phyloP scores from a whole-genome alignment of 2,797 vertebrate genomes.

The Capromys pilorides region DNA sequence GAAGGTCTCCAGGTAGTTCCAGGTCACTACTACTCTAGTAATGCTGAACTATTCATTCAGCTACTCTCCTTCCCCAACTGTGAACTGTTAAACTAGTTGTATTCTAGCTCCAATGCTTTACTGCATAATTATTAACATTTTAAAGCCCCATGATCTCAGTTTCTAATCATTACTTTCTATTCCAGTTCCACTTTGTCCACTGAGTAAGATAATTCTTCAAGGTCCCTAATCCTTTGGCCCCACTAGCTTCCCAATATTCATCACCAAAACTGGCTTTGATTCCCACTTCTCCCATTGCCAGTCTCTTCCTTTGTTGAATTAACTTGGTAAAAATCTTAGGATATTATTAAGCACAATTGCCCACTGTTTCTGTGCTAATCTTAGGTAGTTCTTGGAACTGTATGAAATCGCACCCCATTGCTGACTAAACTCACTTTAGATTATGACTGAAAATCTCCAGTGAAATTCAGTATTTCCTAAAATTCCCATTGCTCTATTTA shows the following conservation, averaged over 20 bases:
- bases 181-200: not conserved
- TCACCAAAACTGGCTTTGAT: not conserved
- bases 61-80: not conserved
- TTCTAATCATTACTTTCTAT: not conserved
- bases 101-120: not conserved
- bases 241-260: not conserved
- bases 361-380: not conserved
- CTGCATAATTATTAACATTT: not conserved
- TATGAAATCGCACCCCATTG: not conserved
- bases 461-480: not conserved
- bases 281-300: not conserved
- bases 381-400: not conserved
- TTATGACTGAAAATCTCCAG: not conserved
- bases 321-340: conserved; percentile 43
- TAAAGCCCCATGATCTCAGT: not conserved
- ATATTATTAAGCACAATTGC: not conserved
- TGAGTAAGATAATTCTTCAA: not conserved
- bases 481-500: not conserved
- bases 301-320: not conserved
- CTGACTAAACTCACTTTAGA: not conserved
- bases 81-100: not conserved
- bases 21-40: not conserved
- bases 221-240: not conserved
- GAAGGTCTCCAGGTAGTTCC: not conserved
- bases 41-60: not conserved